Evolutionary conservation across 2,113 vertebrate species (phyloP), one percentile per base, ranked within the genome.

Genomic region (Falcunculus frontatus): DNA sequence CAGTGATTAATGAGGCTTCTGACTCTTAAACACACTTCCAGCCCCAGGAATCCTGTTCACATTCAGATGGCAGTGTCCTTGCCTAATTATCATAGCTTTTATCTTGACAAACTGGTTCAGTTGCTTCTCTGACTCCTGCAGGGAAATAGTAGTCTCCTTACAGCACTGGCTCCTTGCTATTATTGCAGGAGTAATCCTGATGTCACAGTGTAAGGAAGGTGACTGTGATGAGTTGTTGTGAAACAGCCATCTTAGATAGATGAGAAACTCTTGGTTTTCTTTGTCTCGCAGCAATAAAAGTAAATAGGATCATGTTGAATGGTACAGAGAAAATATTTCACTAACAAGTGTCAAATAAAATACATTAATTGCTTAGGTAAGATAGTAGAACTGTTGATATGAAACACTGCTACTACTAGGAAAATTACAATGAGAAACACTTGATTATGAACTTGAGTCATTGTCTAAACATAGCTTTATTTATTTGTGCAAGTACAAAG

Each of bases 31-130:
- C 63, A 35, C 68, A 44, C 55, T 95, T 90, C 72, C 76, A 94
- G 44, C 47, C 37, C 13, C 39, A 53, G 83, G 91, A 95, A 87
- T 89, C 76, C 60, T 86, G 75, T 69, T 88, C 42, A 6, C 26
- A 83, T 68, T 93, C 41, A 70, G 69, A 32, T 68, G 75, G 47
- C 60, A 47, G 16, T 37, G 35, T 74, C 49, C 77, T 87, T 67
- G 49, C 79, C 74, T 90, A 70, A 77, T 80, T 79, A 55, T 46
- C 62, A 33, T 62, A 55, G 50, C 75, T 91, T 93, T 87, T 76
- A 52, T 88, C 82, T 80, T 90, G 90, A 80, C 52, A 81, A 25
- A 94, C 88, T 16, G 21, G 90, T 89, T 97, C 68, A 74, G 73
- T 75, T 92, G 84, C 87, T 75, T 90, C 73, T 92, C 41, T 86